Conservation (phyloP, 2,113 vertebrate species). For the Chelonoidis abingdonii region DNA sequence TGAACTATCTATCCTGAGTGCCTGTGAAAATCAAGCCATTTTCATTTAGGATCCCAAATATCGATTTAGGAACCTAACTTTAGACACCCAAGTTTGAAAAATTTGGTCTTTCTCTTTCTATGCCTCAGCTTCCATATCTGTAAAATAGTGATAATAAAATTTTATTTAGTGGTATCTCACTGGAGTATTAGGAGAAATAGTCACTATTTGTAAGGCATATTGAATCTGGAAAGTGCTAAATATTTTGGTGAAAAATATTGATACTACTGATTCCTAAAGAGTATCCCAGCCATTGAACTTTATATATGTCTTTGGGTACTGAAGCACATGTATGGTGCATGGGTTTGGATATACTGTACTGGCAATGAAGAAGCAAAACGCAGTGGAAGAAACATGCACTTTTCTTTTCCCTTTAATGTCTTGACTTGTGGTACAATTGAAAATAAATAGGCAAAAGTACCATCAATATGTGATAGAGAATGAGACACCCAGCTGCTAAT, state of each 20-base stretch:
- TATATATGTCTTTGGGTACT: not conserved
- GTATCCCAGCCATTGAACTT: not conserved
- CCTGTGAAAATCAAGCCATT: slow-evolving; percentile 38
- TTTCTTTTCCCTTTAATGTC: not conserved
- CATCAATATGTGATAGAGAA: not conserved
- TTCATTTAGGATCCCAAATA: not conserved
- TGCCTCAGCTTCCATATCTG: slow-evolving; percentile 5
- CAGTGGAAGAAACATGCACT: not conserved
- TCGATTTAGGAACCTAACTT: not conserved
- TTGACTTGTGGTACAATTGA: not conserved
- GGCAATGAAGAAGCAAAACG: not conserved
- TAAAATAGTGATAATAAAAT: not conserved
- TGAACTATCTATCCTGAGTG: slow-evolving; percentile 4
- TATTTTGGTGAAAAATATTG: not conserved
- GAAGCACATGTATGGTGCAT: not conserved
- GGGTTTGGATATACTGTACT: not conserved
- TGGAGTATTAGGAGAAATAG: not conserved
- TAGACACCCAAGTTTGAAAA: slow-evolving; percentile 38
- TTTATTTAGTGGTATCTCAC: not conserved
- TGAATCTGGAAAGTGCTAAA: not conserved
- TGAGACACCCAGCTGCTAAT: not conserved
- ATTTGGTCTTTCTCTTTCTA: not conserved
- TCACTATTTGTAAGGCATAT: not conserved
- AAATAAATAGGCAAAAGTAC: not conserved
- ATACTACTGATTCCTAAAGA: not conserved